Conservation (phyloP, 2,797 vertebrate species). For the Presbytis comata region DNA sequence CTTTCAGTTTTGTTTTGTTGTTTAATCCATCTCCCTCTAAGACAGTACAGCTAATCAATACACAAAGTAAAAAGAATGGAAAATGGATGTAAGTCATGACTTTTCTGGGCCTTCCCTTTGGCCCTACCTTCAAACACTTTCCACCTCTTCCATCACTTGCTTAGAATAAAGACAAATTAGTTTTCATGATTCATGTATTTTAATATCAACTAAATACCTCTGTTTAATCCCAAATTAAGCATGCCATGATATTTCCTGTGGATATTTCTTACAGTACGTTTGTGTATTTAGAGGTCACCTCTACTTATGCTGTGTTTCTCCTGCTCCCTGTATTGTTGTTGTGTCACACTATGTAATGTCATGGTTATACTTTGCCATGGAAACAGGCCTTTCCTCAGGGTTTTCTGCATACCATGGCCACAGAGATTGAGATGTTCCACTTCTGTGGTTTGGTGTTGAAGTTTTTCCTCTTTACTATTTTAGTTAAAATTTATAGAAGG, state of each 20-base stretch:
- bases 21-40: slow-evolving; percentile 17
- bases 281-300: fast-evolving
- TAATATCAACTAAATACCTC: not conserved
- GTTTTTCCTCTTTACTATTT: slow-evolving; percentile 43
- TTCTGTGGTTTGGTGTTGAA: not conserved
- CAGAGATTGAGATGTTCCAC: not conserved
- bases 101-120: not conserved
- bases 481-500: not conserved
- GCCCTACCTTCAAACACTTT: not conserved
- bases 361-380: slow-evolving; percentile 56
- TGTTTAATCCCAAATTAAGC: not conserved
- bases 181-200: not conserved
- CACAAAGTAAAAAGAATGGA: not conserved
- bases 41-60: slow-evolving; percentile 6
- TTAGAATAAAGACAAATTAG: not conserved
- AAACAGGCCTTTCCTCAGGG: slow-evolving; percentile 62
- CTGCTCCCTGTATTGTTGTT: not conserved
- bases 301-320: not conserved
- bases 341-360: not conserved
- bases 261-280: fast-evolving
- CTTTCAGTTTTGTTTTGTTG: slow-evolving; percentile 44
- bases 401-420: not conserved
- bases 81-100: not conserved
- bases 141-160: not conserved
- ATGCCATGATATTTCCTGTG: fast-evolving